phyloP scores from a whole-genome alignment of 2,797 vertebrate species.

The Adrianichthys oophorus region DNA sequence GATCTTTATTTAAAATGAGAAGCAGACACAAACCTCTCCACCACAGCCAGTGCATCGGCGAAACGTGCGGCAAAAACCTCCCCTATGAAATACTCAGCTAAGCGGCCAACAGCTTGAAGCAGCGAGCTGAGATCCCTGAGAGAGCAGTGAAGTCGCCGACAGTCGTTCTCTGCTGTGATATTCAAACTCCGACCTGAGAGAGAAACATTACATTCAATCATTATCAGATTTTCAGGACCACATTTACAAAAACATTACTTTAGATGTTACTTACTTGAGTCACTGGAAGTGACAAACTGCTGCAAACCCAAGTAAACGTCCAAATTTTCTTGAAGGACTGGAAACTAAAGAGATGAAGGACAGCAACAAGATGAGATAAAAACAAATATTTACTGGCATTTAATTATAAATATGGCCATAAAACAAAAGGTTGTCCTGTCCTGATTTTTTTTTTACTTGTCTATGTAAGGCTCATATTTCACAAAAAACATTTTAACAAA shows the following conservation, averaged over 20 bases:
- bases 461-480: not conserved
- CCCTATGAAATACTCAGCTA: slow-evolving; percentile 94
- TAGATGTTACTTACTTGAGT: slow-evolving; percentile 72
- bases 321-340: slow-evolving; percentile 94
- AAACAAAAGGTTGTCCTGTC: not conserved
- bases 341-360: slow-evolving; percentile 78
- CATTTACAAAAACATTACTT: not conserved
- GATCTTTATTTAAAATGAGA: too few relatives aligned
- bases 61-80: slow-evolving; percentile 91
- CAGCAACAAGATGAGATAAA: slow-evolving; percentile 1
- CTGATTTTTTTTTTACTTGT: not conserved
- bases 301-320: slow-evolving; percentile 95
- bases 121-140: slow-evolving; percentile 94
- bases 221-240: not conserved
- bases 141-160: slow-evolving; percentile 92
- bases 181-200: slow-evolving; percentile 89
- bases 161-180: slow-evolving; percentile 94
- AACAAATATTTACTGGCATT: not conserved
- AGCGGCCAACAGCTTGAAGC: slow-evolving; percentile 91
- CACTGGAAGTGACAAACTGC: slow-evolving; percentile 86
- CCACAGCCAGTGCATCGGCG: slow-evolving; percentile 89
- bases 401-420: not conserved
- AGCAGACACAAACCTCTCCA: slow-evolving; percentile 85
- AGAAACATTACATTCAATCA: not conserved
- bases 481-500: not conserved